A percentile compares a stretch with the other conserved stretches of the same genome.
Evolutionary conservation across 2,797 vertebrate genomes (phyloP).

Genomic region (Urosaurus nigricauda): DNA sequence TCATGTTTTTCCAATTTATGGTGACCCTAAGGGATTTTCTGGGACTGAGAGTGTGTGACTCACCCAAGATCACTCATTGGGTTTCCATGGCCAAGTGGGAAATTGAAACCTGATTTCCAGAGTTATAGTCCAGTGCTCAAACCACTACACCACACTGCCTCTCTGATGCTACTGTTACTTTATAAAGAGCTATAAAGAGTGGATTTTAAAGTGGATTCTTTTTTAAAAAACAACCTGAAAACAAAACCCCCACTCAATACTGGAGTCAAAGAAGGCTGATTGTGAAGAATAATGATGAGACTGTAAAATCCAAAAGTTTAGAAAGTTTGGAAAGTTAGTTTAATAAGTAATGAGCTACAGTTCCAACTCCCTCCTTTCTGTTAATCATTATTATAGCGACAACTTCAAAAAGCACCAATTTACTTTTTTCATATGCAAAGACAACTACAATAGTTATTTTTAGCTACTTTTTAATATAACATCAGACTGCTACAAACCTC

Average conservation of each 20-base stretch:
- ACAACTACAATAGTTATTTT: neutral
- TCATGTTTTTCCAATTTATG: too few relatives aligned
- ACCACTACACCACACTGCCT: too few relatives aligned
- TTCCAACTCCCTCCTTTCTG: neutral
- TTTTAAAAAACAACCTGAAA: neutral
- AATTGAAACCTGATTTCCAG: too few relatives aligned
- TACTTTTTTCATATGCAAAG: neutral
- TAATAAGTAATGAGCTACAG: neutral
- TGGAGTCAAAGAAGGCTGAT: neutral
- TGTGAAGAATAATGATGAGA: neutral
- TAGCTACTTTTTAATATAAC: neutral
- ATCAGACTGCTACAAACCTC: too few relatives aligned
- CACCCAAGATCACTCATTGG: too few relatives aligned
- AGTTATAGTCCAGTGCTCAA: too few relatives aligned
- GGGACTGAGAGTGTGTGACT: too few relatives aligned
- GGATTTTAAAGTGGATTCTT: conserved; percentile 20
- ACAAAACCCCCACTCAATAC: neutral
- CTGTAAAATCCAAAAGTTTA: neutral
- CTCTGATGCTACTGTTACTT: too few relatives aligned
- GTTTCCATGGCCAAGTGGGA: too few relatives aligned
- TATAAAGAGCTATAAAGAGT: too few relatives aligned
- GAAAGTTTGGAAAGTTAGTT: neutral
- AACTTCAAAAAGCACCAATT: neutral
- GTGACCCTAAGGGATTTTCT: too few relatives aligned
- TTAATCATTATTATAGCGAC: neutral